Base-by-base conservation (phyloP, 2,888 invertebrate genomes). In the Cactoblastis cactorum region DNA sequence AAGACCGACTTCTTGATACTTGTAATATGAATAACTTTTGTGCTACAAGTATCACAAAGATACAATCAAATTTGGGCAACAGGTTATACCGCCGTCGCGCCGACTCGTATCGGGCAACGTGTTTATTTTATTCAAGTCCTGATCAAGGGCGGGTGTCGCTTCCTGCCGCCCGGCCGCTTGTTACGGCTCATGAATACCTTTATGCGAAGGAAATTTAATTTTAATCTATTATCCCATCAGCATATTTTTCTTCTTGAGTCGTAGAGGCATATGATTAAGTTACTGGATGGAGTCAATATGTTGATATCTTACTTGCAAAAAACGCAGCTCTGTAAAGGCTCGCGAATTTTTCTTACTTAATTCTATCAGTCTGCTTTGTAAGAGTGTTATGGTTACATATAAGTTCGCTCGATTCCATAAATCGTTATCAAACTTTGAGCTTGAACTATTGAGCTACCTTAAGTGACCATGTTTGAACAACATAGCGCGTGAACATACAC, bases 131-230 rank as follows among this genome's bases (percentile, higher is more conserved):
- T 67, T 65, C 60, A 62, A 63, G 66, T 56, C 47, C 35, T 61
- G 64, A 71, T 69, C 57, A 67, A 54, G 59, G 8, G 53, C 32
- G 57, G 48, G 54, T 50, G 60, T 56, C 55, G 62, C 63, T 71
- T 74, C 69, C 71, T 63, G 69, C 55, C 60, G 54, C 33, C 51
- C 51, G 52, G 48, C 56, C 60, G 63, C 69, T 72, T 63, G 69
- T 74, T 72, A 71, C 59, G 54, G 51, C 62, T 71, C 69, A 69
- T 71, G 71, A 78, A 76, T 78, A 75, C 45, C 58, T 62, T 61
- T 63, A 60, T 62, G 61, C 59, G 54, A 61, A 61, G 67, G 61
- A 70, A 68, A 72, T n/a, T n/a, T n/a, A 70, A 68, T 71, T 68
- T 65, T 59, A 61, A 68, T 69, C 68, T 67, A 56, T 49, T 53